Evolutionary conservation across 2,113 vertebrate species (phyloP), one percentile per base, ranked within the genome.

Genomic region (Etheostoma cragini): DNA sequence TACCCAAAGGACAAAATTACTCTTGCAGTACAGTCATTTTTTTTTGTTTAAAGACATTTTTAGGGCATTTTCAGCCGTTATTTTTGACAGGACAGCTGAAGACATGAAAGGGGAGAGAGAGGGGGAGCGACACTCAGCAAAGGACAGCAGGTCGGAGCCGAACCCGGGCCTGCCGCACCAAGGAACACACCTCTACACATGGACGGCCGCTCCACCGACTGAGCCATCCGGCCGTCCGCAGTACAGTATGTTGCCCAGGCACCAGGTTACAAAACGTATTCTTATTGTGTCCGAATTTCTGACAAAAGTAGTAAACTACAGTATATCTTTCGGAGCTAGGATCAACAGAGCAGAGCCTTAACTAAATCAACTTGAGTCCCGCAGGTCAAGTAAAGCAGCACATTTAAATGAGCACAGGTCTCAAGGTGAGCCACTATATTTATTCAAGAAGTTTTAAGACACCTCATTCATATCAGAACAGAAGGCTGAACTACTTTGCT

Each of bases 361-460:
- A 91, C 79, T 88, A 78, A 91, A 83, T 87, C 64, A 72, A 76
- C 70, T 85, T 35, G 22, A 79, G 38, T 88, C 73, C 78, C 46
- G 76, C 24, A 80, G 80, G 85, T 81, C 72, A 78, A 52, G 63
- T 83, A 87, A 81, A 85, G 21, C 75, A 67, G 80, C 63, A 79
- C 52, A 74, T 89, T 88, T 89, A 86, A 90, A 91, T 89, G 87
- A 90, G 81, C 69, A 60, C 52, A 70, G 81, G 81, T 85, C 78
- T 86, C 69, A 84, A 88, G 87, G 84, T 90, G 86, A 89, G 68
- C 6, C 16, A 47, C 54, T 80, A 64, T 83, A 84, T 91, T 89
- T 89, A 89, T 86, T 91, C 38, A 83, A 80, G 80, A 83, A 80
- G 26, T 82, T 90, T 85, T 49, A 70, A 78, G 49, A 76, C 13